These are phyloP conservation scores for Conus betulinus DNA, from an alignment of 1,140 invertebrate genomes.

Conservation along the genomic window DNA sequence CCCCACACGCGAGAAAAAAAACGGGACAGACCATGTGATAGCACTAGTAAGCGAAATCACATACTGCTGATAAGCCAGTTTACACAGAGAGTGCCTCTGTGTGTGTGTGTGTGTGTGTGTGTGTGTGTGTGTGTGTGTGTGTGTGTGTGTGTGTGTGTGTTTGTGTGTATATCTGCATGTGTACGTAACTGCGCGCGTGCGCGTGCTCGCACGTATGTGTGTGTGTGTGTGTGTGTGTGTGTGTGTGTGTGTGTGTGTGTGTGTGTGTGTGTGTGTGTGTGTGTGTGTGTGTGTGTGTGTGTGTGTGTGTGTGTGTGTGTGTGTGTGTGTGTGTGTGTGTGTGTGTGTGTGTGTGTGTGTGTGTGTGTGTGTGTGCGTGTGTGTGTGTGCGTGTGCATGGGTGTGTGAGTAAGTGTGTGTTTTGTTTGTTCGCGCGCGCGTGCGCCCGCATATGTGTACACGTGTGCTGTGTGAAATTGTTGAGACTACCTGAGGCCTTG, in stretches of 20 bases:
- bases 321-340: not conserved
- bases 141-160: slow-evolving; percentile 10
- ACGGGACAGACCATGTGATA: too few relatives aligned
- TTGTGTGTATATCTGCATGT: slow-evolving; percentile 23
- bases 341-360: too few relatives aligned
- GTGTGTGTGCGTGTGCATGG: slow-evolving; percentile 5
- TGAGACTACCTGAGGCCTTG: too few relatives aligned
- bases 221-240: too few relatives aligned
- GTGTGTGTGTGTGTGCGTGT: not conserved
- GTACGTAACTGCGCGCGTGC: slow-evolving; percentile 6
- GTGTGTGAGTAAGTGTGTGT: slow-evolving; percentile 12
- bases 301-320: not conserved
- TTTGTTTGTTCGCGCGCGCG: not conserved
- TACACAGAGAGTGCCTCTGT: too few relatives aligned
- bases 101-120: too few relatives aligned
- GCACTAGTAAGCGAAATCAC: too few relatives aligned
- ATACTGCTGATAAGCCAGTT: too few relatives aligned
- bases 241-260: not conserved
- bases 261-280: not conserved
- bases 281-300: too few relatives aligned
- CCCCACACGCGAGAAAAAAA: too few relatives aligned
- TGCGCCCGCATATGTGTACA: not conserved
- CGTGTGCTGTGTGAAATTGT: not conserved
- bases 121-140: not conserved
- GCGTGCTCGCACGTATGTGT: not conserved